Evolutionary conservation across 2,888 invertebrate genomes (phyloP).

Genomic region (Bhutanitis thaidina): DNA sequence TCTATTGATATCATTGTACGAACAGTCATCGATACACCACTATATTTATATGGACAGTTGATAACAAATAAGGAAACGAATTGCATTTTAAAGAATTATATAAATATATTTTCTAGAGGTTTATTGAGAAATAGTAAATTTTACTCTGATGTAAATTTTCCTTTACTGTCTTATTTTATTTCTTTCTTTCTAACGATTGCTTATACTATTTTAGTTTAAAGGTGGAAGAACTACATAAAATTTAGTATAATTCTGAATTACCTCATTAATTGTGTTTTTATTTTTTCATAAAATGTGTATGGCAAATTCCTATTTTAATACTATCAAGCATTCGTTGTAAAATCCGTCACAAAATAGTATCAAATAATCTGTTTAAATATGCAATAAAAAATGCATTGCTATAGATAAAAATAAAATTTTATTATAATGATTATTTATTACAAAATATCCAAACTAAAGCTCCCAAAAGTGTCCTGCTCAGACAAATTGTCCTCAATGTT

Average conservation of each 20-base stretch:
- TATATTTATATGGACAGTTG: conserved; percentile 41
- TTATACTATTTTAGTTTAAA: too few species aligned
- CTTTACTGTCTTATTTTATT: not conserved
- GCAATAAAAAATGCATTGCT: not conserved
- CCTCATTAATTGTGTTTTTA: too few species aligned
- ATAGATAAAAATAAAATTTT: not conserved
- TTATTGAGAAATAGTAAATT: conserved; percentile 38
- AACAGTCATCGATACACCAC: conserved; percentile 38
- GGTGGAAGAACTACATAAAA: too few species aligned
- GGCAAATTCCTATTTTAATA: not conserved
- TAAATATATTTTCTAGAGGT: conserved; percentile 59
- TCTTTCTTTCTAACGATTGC: too few species aligned
- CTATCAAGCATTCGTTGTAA: conserved; percentile 4
- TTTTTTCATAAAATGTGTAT: too few species aligned
- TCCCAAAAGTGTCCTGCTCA: conserved; percentile 10
- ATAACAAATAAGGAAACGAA: conserved; percentile 34
- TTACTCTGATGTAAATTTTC: conserved; percentile 4
- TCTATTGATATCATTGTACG: conserved; percentile 52
- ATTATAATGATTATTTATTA: not conserved
- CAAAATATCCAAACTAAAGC: not conserved
- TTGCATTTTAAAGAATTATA: conserved; percentile 32
- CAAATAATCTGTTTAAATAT: not conserved
- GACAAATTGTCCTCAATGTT: conserved; percentile 13
- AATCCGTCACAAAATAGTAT: conserved; percentile 19
- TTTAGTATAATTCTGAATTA: too few species aligned